phyloP scores from a whole-genome alignment of 1,140 invertebrate genomes.

The Drosophila bocki region DNA sequence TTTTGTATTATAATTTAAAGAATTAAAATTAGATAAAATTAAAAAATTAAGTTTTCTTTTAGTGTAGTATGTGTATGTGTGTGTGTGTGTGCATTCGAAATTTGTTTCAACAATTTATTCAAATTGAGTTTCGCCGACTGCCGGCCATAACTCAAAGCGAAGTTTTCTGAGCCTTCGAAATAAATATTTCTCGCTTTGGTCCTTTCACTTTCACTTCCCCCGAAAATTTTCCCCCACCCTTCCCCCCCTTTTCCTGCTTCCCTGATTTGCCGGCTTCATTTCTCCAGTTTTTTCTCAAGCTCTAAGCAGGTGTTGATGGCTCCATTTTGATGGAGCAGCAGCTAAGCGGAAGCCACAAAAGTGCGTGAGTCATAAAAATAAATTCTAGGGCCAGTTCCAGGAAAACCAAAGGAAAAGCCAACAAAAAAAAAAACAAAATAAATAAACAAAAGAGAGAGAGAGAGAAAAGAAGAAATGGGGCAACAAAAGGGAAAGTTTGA shows the following conservation, averaged over 20 bases:
- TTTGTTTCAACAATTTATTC: slow-evolving; percentile 82
- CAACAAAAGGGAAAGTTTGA: slow-evolving; percentile 47
- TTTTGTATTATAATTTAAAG: neutral
- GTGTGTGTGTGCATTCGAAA: slow-evolving; percentile 32
- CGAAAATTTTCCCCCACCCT: neutral
- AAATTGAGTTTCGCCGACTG: slow-evolving; percentile 80
- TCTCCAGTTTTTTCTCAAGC: slow-evolving; percentile 21
- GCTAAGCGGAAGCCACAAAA: slow-evolving; percentile 79
- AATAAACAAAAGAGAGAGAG: slow-evolving; percentile 25
- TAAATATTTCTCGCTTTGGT: slow-evolving; percentile 37
- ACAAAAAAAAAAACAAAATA: slow-evolving; percentile 8
- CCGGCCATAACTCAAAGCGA: slow-evolving; percentile 78
- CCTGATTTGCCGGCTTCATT: slow-evolving; percentile 4
- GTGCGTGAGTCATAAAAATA: slow-evolving; percentile 83
- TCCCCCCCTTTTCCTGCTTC: neutral
- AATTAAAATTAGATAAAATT: neutral
- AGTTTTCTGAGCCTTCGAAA: slow-evolving; percentile 37
- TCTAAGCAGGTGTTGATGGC: slow-evolving; percentile 78
- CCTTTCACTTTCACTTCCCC: slow-evolving; percentile 37
- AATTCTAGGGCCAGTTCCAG: slow-evolving; percentile 40
- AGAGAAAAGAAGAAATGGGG: slow-evolving; percentile 7
- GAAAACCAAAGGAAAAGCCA: slow-evolving; percentile 13
- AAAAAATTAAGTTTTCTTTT: neutral
- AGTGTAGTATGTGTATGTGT: slow-evolving; percentile 5
- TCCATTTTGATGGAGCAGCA: slow-evolving; percentile 75